phyloP scores from a whole-genome alignment of 2,888 invertebrate species.

The Heteromurus nitidus region DNA sequence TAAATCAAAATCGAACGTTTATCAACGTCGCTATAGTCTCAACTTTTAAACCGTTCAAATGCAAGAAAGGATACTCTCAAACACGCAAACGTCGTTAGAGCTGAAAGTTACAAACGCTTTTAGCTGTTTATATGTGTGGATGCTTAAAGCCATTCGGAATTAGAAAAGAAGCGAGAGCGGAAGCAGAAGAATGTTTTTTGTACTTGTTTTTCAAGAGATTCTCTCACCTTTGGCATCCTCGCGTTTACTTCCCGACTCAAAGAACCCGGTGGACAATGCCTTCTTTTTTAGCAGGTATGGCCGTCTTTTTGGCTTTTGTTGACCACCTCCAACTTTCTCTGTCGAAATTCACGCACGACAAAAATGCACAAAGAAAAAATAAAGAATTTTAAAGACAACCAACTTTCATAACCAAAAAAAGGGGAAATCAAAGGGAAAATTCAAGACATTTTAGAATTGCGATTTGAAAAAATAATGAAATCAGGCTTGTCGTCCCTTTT shows the following conservation, averaged over 20 bases:
- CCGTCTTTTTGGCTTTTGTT: conserved; percentile 85
- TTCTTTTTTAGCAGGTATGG: conserved; percentile 89
- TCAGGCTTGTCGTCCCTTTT: too few relatives aligned
- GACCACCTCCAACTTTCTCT: conserved; percentile 75
- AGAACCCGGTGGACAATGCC: conserved; percentile 91
- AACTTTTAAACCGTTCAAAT: too few relatives aligned
- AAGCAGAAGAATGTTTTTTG: background rate
- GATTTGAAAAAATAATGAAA: too few relatives aligned
- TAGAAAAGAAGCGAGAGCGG: conserved; percentile 14
- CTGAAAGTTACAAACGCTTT: background rate
- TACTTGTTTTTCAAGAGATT: background rate
- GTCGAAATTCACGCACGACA: conserved; percentile 25
- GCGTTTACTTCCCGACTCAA: conserved; percentile 79
- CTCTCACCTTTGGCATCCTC: conserved; percentile 72
- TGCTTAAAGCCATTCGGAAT: too few relatives aligned
- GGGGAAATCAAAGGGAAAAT: too few relatives aligned
- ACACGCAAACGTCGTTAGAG: background rate
- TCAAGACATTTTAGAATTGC: too few relatives aligned
- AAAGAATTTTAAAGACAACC: too few relatives aligned
- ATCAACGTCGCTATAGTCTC: too few relatives aligned
- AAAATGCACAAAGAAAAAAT: conserved; percentile 24
- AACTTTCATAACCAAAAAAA: too few relatives aligned
- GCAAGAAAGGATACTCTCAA: too few relatives aligned
- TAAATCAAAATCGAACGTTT: too few relatives aligned
- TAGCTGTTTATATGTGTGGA: background rate